Evolutionary conservation across 2,888 invertebrate genomes (phyloP), one percentile per base, ranked within the genome.

Genomic region (Limnephilus rhombicus): DNA sequence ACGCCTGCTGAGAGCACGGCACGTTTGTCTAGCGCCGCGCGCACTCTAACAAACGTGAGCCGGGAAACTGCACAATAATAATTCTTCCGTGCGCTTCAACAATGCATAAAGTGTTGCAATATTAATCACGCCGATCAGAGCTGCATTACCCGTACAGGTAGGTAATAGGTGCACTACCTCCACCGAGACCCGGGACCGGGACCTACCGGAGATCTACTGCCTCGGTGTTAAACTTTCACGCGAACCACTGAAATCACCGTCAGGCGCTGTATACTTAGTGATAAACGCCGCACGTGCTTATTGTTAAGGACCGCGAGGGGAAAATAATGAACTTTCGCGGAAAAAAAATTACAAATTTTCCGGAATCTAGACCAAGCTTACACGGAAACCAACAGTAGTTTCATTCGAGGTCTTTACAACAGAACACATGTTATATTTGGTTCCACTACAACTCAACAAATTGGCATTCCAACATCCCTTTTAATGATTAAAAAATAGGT

Each of bases 81-180:
- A 80, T 80, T 88, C 80, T 80, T 53, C 88, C 15, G 88, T 34
- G 41, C 88, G 68, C 88, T 53, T 88, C 88, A 88, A 88, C 88
- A 80, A 68, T 88, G 68, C 31, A 88, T 88, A 88, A 53, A 88
- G 31, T 88, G 88, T 80, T 87, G 80, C 53, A 88, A 88, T 88
- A 88, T 88, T 88, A 88, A 88, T 88, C 88, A 88, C 80, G 68
- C 13, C 83, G 86, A 83, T 83, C 86, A 90, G 82, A 90, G 31
- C 41, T 41, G 82, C 49, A 83, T 83, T 83, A 41, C 83, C 24
- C 34, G 83, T 41, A 24, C 83, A 37, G 83, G 68, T 68, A 68
- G 68, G 68, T 53, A 53, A 53, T 53, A 53, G 53, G 53, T 53
- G 53, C n/a, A 68, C 68, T 68, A 68, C 68, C 24, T 68, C 24